Evolutionary conservation across 2,113 vertebrate species (phyloP), one percentile per base, ranked within the genome.

Genomic region (Chaetodon trifascialis): DNA sequence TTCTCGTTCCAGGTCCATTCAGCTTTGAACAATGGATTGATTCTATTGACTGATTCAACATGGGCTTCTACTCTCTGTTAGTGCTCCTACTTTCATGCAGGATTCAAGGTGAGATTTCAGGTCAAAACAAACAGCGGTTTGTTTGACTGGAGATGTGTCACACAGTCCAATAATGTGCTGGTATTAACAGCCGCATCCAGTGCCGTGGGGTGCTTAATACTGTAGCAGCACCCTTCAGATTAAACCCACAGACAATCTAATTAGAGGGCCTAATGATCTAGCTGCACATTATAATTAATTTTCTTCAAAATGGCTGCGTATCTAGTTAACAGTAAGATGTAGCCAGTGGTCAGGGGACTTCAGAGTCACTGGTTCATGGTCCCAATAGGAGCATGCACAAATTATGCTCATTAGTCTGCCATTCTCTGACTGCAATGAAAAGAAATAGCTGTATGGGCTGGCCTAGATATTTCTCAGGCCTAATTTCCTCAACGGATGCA

Each of bases 101-200:
- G 58, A 76, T 60, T 85, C 74, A 90, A 89, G 93, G 95, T 95
- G 76, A 93, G 87, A 46, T 23, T 58, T 76, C 23, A 66, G 25
- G 17, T 74, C 34, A 70, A 46, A 79, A 49, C 73, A 82, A 84
- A 87, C 38, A 30, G 47, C 19, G 21, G 40, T 34, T 59, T 62
- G 38, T 79, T 47, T 80, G 70, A 51, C 16, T 69, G 46, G 8
- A 59, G 34, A 59, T 47, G 46, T 64, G 58, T 68, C 67, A 64
- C 14, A 51, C 38, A 71, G 25, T 23, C 62, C 79, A 49, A 54
- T 83, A 9, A 68, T 70, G 49, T 62, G 47, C 30, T 42, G n/a
- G 40, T 82, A 55, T 79, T 72, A 82, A 75, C 19, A 40, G 15
- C 46, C 40, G 42, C 58, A 80, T 42, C 69, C 30, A 46, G 34